Base-by-base conservation (phyloP, 92 coral and sea anemone species). In the Phymanthus crucifer region DNA sequence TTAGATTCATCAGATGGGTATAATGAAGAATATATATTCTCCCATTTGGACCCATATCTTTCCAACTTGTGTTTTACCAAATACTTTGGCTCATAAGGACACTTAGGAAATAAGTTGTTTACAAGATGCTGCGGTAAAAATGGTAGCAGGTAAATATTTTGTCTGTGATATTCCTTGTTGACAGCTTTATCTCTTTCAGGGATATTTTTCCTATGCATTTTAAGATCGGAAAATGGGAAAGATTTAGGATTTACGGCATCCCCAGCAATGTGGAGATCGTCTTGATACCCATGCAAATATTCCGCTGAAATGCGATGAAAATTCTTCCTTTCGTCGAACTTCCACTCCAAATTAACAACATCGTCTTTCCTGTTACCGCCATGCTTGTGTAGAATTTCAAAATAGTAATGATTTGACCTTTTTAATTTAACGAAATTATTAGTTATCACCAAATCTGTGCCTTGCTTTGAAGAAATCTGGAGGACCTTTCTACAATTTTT, bases 361-460 rank as follows among this genome's bases (percentile, higher is more conserved):
- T 86, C 85, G 11, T 32, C 14, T 1, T 37, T 29, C 31, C 35
- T 75, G 19, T 70, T 16, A 8, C 7, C 70, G 14, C 88, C 86
- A 67, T 95, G 92, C 69, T 92, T 93, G 56, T 88, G 95, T 23
- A 93, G 52, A 32, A 95, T 64, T 70, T 95, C 98, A 32, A 95
- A 37, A 80, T 92, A 95, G 76, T 90, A 93, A 33, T 37, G 77
- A 66, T 77, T 40, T 9, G 67, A 72, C 3, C 56, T 38, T 9
- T 38, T 23, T 34, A 87, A 36, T 31, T 46, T 31, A 14, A 83
- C 31, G 0, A 40, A 38, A 6, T 64, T 57, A 7, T 37, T 65
- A 61, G 35, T 29, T 9, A 29, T 61, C 11, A 61, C 35, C 17
- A 61, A 61, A 27, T 61, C 32, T 27, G 58, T 14, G 58, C 45